Percentiles rank a stretch among this genome's conserved stretches.
Evolutionary conservation across 2,113 vertebrate genomes (phyloP).

Genomic region (Monarcha castaneiventris): DNA sequence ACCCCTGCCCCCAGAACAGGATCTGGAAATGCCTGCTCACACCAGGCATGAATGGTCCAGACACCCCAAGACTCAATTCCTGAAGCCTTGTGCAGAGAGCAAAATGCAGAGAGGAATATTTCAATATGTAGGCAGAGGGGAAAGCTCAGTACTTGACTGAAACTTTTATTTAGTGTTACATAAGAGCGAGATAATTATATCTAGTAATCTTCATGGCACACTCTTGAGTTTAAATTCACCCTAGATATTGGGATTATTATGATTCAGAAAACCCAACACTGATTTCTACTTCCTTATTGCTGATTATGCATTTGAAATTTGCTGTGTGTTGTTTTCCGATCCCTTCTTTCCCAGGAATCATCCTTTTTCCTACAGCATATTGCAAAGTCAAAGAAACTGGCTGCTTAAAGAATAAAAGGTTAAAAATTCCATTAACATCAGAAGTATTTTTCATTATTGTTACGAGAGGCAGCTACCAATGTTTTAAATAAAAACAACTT

Average conservation of each 20-base stretch:
- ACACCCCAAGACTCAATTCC: neutral
- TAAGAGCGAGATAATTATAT: conserved; percentile 48
- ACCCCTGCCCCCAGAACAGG: neutral
- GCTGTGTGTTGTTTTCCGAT: neutral
- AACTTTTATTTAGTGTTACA: conserved; percentile 36
- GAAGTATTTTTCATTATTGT: neutral
- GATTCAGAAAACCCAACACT: neutral
- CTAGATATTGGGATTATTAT: neutral
- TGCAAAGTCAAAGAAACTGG: neutral
- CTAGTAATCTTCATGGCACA: neutral
- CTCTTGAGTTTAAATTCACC: neutral
- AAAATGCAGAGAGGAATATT: neutral
- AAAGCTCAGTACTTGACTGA: neutral
- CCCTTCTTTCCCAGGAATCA: neutral
- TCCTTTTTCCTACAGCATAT: neutral
- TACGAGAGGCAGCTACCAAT: neutral
- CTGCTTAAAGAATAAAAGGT: neutral
- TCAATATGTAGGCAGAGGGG: neutral
- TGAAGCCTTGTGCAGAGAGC: neutral
- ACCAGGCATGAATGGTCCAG: neutral
- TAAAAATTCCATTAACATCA: neutral
- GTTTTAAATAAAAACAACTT: neutral
- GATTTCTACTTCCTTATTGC: neutral
- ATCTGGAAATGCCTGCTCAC: neutral
- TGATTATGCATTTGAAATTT: neutral